Percentiles rank a stretch among this genome's conserved stretches.
These are phyloP conservation scores for Calyptomena viridis DNA, from an alignment of 2,113 vertebrate genomes.

Conservation along the genomic window DNA sequence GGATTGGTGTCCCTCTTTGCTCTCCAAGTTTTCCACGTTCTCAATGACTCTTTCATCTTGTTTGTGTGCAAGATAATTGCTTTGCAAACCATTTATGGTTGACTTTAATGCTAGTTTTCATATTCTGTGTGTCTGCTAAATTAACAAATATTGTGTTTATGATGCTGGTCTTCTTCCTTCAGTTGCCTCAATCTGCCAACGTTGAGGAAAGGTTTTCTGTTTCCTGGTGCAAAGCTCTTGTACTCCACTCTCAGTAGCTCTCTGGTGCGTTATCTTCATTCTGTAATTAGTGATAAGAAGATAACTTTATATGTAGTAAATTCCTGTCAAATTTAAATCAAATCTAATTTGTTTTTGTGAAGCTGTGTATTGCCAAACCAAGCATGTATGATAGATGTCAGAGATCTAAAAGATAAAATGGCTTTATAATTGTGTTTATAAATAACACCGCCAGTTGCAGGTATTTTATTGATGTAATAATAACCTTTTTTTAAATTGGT, in stretches of 20 bases:
- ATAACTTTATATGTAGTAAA: neutral
- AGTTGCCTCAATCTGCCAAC: neutral
- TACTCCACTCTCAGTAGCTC: neutral
- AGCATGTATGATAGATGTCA: neutral
- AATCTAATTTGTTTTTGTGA: neutral
- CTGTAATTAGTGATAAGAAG: constrained; percentile 41
- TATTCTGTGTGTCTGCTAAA: neutral
- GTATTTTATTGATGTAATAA: neutral
- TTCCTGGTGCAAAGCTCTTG: neutral
- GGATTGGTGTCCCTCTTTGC: neutral
- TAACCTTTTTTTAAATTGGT: neutral
- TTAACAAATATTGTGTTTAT: neutral
- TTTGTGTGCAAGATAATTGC: neutral
- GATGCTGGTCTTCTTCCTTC: neutral
- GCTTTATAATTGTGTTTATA: neutral
- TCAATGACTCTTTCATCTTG: neutral
- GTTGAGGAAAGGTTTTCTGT: neutral
- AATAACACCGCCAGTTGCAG: neutral
- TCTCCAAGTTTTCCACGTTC: neutral
- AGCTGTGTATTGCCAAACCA: neutral
- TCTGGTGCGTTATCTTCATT: neutral
- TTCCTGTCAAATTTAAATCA: constrained; percentile 15
- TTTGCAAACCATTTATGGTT: neutral
- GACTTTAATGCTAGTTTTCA: neutral
- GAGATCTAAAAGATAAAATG: neutral